A percentile compares a stretch with the other conserved stretches of the same genome.
These are phyloP conservation scores for Triplophysa dalaica DNA, from an alignment of 2,113 vertebrate species.

Conservation along the genomic window DNA sequence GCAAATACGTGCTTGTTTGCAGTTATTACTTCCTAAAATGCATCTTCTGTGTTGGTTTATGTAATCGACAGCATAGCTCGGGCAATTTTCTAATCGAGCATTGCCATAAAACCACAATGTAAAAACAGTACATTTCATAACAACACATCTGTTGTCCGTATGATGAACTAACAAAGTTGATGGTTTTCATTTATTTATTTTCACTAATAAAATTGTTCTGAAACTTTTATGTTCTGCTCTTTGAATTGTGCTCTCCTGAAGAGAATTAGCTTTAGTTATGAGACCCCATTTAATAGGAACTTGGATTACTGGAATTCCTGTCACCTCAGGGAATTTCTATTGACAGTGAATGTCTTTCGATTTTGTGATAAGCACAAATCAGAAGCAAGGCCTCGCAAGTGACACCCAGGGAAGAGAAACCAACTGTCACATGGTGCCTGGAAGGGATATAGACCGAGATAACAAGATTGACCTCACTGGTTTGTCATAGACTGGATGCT, in stretches of 20 bases:
- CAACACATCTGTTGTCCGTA: constrained; percentile 48
- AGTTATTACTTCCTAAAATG: constrained; percentile 18
- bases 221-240: constrained; percentile 1
- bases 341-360: background rate
- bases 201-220: constrained; percentile 44
- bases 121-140: constrained; percentile 49
- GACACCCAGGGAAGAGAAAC: background rate
- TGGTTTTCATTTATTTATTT: constrained; percentile 43
- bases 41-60: background rate
- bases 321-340: background rate
- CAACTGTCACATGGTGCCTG: background rate
- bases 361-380: background rate
- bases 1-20: background rate
- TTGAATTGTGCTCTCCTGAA: constrained; percentile 19
- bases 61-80: background rate
- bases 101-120: background rate
- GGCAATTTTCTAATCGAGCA: background rate
- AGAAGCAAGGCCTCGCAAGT: constrained; percentile 13
- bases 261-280: constrained; percentile 15
- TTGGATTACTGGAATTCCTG: background rate
- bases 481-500: background rate
- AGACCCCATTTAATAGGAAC: background rate
- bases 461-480: background rate
- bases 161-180: constrained; percentile 11
- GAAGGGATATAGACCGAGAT: background rate